Conservation (phyloP, 2,888 invertebrate species). For the Deilephila elpenor region DNA sequence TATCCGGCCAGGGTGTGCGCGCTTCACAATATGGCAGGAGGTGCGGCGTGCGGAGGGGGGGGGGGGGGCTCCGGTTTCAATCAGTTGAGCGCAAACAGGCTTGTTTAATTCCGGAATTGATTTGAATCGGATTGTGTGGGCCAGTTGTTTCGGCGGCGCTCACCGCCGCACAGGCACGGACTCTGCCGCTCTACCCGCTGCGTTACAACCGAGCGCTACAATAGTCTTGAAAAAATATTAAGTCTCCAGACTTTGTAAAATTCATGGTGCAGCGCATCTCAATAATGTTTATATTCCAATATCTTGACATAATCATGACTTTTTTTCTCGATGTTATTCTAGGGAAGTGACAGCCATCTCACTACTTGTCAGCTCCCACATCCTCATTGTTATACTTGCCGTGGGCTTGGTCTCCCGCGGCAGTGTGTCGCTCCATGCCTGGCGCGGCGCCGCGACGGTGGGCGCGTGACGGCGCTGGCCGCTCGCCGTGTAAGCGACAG, state of each 20-base stretch:
- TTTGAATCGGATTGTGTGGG: slow-evolving; percentile 23
- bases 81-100: slow-evolving; percentile 10
- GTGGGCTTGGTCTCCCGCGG: background rate
- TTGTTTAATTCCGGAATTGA: slow-evolving; percentile 29
- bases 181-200: background rate
- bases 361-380: too few species aligned
- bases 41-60: background rate
- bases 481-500: slow-evolving; percentile 29
- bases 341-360: too few species aligned
- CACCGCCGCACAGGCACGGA: background rate
- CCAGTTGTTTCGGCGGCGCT: slow-evolving; percentile 21
- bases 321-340: too few species aligned
- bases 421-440: background rate
- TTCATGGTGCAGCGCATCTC: too few species aligned
- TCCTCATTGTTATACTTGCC: background rate
- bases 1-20: background rate
- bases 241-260: too few species aligned
- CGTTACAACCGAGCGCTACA: background rate
- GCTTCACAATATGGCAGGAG: too few species aligned
- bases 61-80: slow-evolving; percentile 11
- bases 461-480: background rate
- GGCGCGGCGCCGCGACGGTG: background rate
- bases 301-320: too few species aligned
- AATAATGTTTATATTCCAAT: too few species aligned
- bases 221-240: too few species aligned